Evolutionary conservation across 2,113 vertebrate species (phyloP), one percentile per base, ranked within the genome.

Genomic region (Cyprinodon variegatus): DNA sequence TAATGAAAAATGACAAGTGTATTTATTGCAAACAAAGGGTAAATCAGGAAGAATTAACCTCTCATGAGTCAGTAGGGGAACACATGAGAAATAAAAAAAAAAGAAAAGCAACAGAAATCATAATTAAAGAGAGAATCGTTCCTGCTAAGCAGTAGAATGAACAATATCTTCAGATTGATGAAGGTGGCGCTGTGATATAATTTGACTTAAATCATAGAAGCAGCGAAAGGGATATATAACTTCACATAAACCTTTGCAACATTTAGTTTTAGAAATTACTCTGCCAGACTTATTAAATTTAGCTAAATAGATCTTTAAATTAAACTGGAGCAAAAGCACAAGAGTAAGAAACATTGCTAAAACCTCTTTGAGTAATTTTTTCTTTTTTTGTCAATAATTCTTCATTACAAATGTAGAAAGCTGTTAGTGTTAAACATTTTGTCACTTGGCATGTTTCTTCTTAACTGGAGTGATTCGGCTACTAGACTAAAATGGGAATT

Each of bases 401-500:
- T 22, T n/a, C 45, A 17, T 14, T 45, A 29, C 65, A 8, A 75
- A 48, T 37, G n/a, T 68, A 20, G 48, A 36, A 59, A 69, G 14
- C 40, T 60, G 61, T 69, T 64, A 65, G 70, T 73, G 59, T 40
- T 67, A 45, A 72, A 65, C 45, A 48, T 63, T 60, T 61, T 68
- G 60, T 43, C 62, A 71, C 61, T 64, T 46, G 70, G 86, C 83
- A 79, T 62, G 76, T 83, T 87, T 83, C 81, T 66, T 63, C 72
- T 81, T 89, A 84, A 82, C 76, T 79, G 69, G 76, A 93, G 90
- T 83, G 88, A 93, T 90, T 85, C 72, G 70, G 64, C 85, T 73
- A 85, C 40, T 40, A 70, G 79, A 48, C 73, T 53, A 38, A 91
- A 93, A 93, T 86, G 73, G 87, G 90, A 91, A 89, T 92, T 91